Evolutionary conservation across 2,888 invertebrate species (phyloP).

Genomic region (Parelbella ahira): DNA sequence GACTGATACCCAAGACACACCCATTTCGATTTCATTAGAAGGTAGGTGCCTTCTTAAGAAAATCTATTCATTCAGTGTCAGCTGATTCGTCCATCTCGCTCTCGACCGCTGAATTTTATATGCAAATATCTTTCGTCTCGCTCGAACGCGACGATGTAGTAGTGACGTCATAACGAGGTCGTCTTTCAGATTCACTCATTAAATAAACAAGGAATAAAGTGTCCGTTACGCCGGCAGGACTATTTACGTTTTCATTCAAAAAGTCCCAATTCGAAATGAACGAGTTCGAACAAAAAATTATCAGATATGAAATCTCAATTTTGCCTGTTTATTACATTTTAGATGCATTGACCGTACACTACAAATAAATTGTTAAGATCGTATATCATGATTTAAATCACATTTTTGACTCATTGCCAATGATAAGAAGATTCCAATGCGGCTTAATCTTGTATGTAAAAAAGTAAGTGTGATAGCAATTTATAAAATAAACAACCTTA

Average conservation of each 20-base stretch:
- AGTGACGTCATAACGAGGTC: conserved; percentile 76
- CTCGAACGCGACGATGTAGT: conserved; percentile 49
- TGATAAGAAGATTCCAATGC: too few species aligned
- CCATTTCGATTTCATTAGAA: conserved; percentile 59
- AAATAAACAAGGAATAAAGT: conserved; percentile 68
- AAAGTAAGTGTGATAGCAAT: too few species aligned
- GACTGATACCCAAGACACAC: conserved; percentile 34
- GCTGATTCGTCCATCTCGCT: conserved; percentile 46
- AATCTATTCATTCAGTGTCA: conserved; percentile 64
- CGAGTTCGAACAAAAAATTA: too few species aligned
- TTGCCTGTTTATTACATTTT: too few species aligned
- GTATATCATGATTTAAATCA: too few species aligned
- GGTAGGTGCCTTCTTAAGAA: conserved; percentile 56
- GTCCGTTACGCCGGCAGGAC: conserved; percentile 39
- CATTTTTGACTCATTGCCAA: too few species aligned
- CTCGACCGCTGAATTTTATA: conserved; percentile 30
- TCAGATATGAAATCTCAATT: too few species aligned
- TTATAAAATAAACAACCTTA: too few species aligned
- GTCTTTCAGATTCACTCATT: conserved; percentile 74
- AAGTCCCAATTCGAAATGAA: too few species aligned
- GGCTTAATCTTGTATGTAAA: too few species aligned
- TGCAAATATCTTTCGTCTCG: conserved; percentile 39
- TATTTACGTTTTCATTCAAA: background rate
- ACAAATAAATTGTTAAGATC: too few species aligned
- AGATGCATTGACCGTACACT: too few species aligned